Base-by-base conservation (phyloP, 2,888 invertebrate species). In the Leptinotarsa peninsularis region DNA sequence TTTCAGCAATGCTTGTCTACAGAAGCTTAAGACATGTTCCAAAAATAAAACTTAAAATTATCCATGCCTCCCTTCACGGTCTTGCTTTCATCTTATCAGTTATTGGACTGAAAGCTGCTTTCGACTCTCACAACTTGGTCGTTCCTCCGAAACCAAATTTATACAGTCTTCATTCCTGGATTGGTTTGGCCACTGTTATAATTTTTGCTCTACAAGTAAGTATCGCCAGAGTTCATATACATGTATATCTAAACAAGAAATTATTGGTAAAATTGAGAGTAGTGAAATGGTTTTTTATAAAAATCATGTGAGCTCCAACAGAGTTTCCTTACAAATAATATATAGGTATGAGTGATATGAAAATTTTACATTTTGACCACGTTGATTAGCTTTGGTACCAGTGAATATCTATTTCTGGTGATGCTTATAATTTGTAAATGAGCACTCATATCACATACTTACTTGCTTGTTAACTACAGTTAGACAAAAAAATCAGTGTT, bases 101-200 rank as follows among this genome's bases (percentile, higher is more conserved):
- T 15, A 91, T 95, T 74, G 95, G 92, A 21, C 88, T 95, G 73
- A 91, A 93, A 84, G 94, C 96, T 4, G 96, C 93, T 4, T 96
- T 96, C 85, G 94, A 95, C 87, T 94, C 93, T 70, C 96, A 97
- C 87, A 94, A 94, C 86, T 88, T 91, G 66, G 85, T 84, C 5
- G 73, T 75, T 7, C 91, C 91, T 70, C 91, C 94, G 7, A 91
- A 91, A 71, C 91, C 94, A 14, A 95, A 95, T 83, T 88, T 95
- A 86, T 94, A 94, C 86, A 90, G 92, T 14, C 86, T 96, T 68
- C 96, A 96, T 87, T 94, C 94, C 76, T 96, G 96, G 96, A 85
- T 96, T 71, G 96, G 96, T 10, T 85, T 95, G 21, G 88, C 90
- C n/a, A 92, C 93, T 17, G 91, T 95, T 14, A 90, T 94, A 75